Percentiles rank a stretch among this genome's conserved stretches.
Evolutionary conservation across 2,888 invertebrate species (phyloP).

Genomic region (Koerneria pararmatus): DNA sequence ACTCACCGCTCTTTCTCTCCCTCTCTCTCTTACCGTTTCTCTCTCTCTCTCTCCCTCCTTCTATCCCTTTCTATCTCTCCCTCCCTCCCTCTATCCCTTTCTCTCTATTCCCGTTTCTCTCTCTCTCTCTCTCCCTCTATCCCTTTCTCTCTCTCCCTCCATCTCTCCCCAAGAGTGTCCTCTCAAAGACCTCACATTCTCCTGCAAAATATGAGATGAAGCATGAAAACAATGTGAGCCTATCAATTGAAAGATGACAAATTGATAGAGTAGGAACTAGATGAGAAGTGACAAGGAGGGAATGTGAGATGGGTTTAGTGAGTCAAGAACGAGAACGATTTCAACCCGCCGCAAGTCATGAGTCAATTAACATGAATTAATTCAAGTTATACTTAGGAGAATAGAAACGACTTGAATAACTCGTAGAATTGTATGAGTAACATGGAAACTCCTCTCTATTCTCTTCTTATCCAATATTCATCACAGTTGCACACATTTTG

Average conservation of each 20-base stretch:
- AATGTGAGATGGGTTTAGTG: neutral
- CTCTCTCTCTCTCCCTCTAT: neutral
- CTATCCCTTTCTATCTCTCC: too few relatives aligned
- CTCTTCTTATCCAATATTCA: slow-evolving; percentile 8
- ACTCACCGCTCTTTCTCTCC: too few relatives aligned
- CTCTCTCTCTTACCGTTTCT: too few relatives aligned
- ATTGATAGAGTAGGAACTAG: slow-evolving; percentile 6
- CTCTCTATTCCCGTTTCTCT: slow-evolving; percentile 13
- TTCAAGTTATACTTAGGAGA: neutral
- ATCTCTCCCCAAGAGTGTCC: slow-evolving; percentile 9
- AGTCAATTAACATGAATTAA: neutral
- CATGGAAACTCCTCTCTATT: neutral
- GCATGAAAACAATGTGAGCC: neutral
- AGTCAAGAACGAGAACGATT: slow-evolving; percentile 6
- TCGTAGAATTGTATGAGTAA: too few relatives aligned
- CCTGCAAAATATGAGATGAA: neutral
- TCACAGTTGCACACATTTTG: slow-evolving; percentile 13
- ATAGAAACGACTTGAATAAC: too few relatives aligned
- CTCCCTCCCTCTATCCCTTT: slow-evolving; percentile 9
- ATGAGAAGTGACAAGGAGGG: neutral
- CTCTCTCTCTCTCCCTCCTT: too few relatives aligned
- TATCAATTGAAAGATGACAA: too few relatives aligned
- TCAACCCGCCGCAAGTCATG: neutral
- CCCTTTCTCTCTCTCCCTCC: slow-evolving; percentile 1
- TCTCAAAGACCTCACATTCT: neutral